A percentile compares a stretch with the other conserved stretches of the same genome.
These are phyloP conservation scores for Colius striatus DNA, from an alignment of 2,113 vertebrate genomes.

Conservation along the genomic window DNA sequence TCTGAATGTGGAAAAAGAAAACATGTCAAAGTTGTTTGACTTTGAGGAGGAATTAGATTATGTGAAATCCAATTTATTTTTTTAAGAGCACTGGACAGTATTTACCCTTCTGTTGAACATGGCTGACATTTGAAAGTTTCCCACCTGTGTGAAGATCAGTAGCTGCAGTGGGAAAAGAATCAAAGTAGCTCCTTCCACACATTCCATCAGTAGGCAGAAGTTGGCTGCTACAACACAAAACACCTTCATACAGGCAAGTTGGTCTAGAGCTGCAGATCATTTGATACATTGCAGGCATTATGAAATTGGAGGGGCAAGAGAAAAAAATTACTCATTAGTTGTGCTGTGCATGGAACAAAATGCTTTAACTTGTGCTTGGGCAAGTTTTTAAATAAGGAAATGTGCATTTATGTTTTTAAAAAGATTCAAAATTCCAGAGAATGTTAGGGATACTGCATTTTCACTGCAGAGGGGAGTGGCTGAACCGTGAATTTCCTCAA, in stretches of 20 bases:
- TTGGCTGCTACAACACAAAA: not conserved
- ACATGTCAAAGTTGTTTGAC: not conserved
- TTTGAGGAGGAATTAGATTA: not conserved
- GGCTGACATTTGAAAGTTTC: not conserved
- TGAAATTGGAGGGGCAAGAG: not conserved
- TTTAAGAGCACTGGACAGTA: not conserved
- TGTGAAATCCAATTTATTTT: not conserved
- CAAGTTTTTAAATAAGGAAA: not conserved
- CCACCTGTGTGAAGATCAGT: not conserved
- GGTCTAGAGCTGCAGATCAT: not conserved
- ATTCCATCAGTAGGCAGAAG: not conserved
- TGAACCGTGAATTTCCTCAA: not conserved
- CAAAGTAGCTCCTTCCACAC: not conserved
- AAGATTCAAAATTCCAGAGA: not conserved
- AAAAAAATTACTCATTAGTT: not conserved
- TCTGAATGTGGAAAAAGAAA: not conserved
- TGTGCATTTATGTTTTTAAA: not conserved
- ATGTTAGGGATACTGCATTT: not conserved
- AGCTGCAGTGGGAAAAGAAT: not conserved
- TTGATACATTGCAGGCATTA: not conserved
- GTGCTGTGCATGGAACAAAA: not conserved
- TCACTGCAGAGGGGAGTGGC: not conserved
- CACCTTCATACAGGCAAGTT: not conserved
- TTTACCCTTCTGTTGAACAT: not conserved
- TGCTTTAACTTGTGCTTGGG: not conserved